Percentiles rank a stretch among this genome's conserved stretches.
These are phyloP conservation scores for Cololabis saira DNA, from an alignment of 2,113 vertebrate genomes.

Conservation along the genomic window DNA sequence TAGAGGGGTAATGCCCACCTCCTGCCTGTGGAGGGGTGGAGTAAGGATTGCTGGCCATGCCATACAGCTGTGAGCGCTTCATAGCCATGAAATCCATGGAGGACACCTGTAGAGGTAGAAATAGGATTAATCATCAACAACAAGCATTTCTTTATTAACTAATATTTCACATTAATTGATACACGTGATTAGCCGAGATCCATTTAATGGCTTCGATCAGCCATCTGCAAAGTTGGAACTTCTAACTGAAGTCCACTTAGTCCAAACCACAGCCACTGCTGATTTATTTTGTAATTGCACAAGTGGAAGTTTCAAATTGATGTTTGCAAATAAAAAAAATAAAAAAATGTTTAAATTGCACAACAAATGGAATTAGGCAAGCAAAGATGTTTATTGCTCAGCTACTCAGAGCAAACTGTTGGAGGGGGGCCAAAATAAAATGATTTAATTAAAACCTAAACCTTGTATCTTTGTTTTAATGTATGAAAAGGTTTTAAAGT, in stretches of 20 bases:
- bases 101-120: slow-evolving; percentile 83
- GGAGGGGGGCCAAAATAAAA: slow-evolving; percentile 56
- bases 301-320: slow-evolving; percentile 62
- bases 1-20: slow-evolving; percentile 88
- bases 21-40: slow-evolving; percentile 85
- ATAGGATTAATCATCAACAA: slow-evolving; percentile 4
- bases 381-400: slow-evolving; percentile 61
- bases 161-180: slow-evolving; percentile 13
- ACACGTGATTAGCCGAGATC: slow-evolving; percentile 19
- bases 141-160: not conserved
- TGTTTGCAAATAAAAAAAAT: slow-evolving; percentile 58
- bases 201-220: slow-evolving; percentile 20
- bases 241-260: slow-evolving; percentile 53
- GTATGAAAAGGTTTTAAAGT: slow-evolving; percentile 53
- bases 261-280: slow-evolving; percentile 39
- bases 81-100: slow-evolving; percentile 97
- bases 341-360: not conserved
- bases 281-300: slow-evolving; percentile 56
- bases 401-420: slow-evolving; percentile 44
- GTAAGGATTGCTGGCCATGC: slow-evolving; percentile 91
- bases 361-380: slow-evolving; percentile 58
- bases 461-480: slow-evolving; percentile 61
- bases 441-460: slow-evolving; percentile 66
- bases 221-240: slow-evolving; percentile 48
- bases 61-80: slow-evolving; percentile 95